Evolutionary conservation across 1,140 invertebrate species (phyloP).

Genomic region (Hermetia illucens): DNA sequence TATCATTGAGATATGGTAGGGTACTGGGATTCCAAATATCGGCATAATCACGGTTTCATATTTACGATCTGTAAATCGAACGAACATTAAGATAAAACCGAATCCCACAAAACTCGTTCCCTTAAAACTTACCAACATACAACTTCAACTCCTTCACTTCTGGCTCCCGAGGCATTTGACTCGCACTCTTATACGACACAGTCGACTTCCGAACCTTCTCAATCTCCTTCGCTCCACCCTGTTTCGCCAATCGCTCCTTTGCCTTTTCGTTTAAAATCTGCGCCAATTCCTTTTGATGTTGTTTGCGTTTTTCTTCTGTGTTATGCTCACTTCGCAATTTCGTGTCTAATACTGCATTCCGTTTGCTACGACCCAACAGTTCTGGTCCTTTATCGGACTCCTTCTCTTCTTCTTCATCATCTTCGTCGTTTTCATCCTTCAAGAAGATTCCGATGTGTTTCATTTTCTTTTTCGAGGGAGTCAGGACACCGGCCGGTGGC

Average conservation of each 20-base stretch:
- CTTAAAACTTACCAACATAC: slow-evolving; percentile 65
- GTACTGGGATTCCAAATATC: slow-evolving; percentile 88
- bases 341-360: slow-evolving; percentile 88
- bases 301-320: slow-evolving; percentile 91
- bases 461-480: slow-evolving; percentile 87
- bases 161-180: slow-evolving; percentile 82
- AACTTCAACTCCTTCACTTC: slow-evolving; percentile 91
- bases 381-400: slow-evolving; percentile 43
- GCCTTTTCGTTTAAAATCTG: slow-evolving; percentile 84
- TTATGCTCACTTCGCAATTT: slow-evolving; percentile 92
- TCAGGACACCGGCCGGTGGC: slow-evolving; percentile 71
- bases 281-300: slow-evolving; percentile 92
- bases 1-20: slow-evolving; percentile 97
- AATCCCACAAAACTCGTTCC: not conserved
- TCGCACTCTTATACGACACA: slow-evolving; percentile 86
- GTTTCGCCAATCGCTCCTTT: slow-evolving; percentile 76
- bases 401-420: slow-evolving; percentile 44
- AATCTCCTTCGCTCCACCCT: slow-evolving; percentile 69
- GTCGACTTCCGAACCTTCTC: slow-evolving; percentile 89
- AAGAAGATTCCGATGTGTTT: slow-evolving; percentile 95
- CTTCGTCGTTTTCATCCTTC: slow-evolving; percentile 84
- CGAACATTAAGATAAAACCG: slow-evolving; percentile 1
- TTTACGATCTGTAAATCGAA: slow-evolving; percentile 65
- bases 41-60: slow-evolving; percentile 97
- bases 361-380: slow-evolving; percentile 63